These are phyloP conservation scores for Cercopithecus mona DNA, from an alignment of 2,113 vertebrate genomes.

Conservation along the genomic window DNA sequence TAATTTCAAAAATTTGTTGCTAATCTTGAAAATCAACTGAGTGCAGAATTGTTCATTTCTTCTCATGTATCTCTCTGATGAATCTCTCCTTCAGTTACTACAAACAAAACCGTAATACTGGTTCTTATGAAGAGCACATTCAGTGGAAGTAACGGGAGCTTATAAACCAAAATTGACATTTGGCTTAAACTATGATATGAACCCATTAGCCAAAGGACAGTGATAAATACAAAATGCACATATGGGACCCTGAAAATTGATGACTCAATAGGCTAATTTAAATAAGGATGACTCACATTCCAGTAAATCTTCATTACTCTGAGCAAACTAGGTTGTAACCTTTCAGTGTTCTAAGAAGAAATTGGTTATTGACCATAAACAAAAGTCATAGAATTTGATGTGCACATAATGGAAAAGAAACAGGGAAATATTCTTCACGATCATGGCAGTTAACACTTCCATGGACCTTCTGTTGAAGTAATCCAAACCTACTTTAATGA, in stretches of 20 bases:
- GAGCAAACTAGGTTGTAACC: conserved; percentile 43
- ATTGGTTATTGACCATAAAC: conserved; percentile 72
- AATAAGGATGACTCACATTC: conserved; percentile 58
- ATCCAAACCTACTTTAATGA: conserved; percentile 56
- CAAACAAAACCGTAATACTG: not conserved
- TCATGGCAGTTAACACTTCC: conserved; percentile 45
- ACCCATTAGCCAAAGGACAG: conserved; percentile 44
- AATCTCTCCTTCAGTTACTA: not conserved
- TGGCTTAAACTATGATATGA: conserved; percentile 22
- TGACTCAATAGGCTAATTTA: conserved; percentile 35
- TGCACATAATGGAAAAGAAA: conserved; percentile 45
- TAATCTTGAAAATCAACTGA: not conserved
- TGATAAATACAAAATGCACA: conserved; percentile 45
- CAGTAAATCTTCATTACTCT: conserved; percentile 64
- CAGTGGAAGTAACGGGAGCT: not conserved
- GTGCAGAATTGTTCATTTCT: not conserved
- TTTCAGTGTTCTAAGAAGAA: conserved; percentile 63
- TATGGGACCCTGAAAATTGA: conserved; percentile 43
- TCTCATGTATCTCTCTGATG: not conserved
- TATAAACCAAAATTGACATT: conserved; percentile 27
- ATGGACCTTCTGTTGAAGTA: conserved; percentile 42
- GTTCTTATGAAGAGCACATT: not conserved
- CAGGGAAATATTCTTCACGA: conserved; percentile 33
- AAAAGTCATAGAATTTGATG: conserved; percentile 42
- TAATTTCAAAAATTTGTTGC: not conserved